Evolutionary conservation across 2,888 invertebrate genomes (phyloP), one percentile per base, ranked within the genome.

Genomic region (Pterobdella sp.): DNA sequence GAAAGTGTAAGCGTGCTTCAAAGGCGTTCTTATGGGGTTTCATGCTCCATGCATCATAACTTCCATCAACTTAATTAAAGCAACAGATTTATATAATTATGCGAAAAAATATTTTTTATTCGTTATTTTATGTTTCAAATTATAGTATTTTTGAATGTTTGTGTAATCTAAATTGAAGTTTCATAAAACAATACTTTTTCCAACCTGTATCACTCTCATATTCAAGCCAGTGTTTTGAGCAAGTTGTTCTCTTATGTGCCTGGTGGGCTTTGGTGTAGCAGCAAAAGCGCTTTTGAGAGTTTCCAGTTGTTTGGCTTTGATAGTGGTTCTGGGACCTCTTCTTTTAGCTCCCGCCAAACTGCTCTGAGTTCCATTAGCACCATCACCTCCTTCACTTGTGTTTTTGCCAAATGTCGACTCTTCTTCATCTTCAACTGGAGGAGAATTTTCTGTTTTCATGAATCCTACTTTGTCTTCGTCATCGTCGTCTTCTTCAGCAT

Each of bases 221-320:
- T 95, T 96, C 77, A 98, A 86, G 26, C 97, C 96, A 36, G 98
- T 98, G 85, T 98, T 97, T 85, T 95, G 94, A 79, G 97, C 97
- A 80, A 98, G 88, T 85, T 97, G 97, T 85, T 98, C 98, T 82
- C 97, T 88, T 86, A 98, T 96, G 85, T 98, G 97, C 82, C 97
- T 88, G 78, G 98, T 97, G 31, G 98, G 98, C 86, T 98, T 98
- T 77, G 97, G 98, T 75, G 97, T 97, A 83, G 95, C 93, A 79
- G 94, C 93, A 86, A 98, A 98, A 75, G 98, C 97, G 77, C 92
- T 94, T 87, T 97, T 97, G 82, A 98, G 86, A 79, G 96, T 94
- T 86, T 98, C 97, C 84, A 98, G 86, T 87, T 98, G 97, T 86
- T 98, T 97, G 78, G 97, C 96, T 86, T 98, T 98, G 85, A 98